phyloP scores from a whole-genome alignment of 2,888 invertebrate genomes.

The Drosophila atripex region DNA sequence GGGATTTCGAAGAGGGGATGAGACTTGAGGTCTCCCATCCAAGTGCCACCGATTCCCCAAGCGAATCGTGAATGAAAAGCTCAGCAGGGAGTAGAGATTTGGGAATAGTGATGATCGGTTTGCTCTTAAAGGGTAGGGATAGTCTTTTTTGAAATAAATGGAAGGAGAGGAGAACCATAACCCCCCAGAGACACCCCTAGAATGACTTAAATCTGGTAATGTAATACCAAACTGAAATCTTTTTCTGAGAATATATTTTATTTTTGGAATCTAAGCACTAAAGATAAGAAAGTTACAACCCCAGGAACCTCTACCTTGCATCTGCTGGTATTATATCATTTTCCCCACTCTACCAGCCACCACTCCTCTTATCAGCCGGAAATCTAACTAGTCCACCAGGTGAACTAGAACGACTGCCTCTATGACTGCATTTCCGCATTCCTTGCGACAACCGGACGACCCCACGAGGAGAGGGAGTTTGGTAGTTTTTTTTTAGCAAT shows the following conservation, averaged over 20 bases:
- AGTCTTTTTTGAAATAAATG: too few relatives aligned
- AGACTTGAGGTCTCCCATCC: neutral
- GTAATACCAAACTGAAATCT: too few relatives aligned
- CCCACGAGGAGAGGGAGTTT: neutral
- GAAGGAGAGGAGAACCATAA: too few relatives aligned
- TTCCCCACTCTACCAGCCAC: neutral
- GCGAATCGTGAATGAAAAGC: conserved; percentile 18
- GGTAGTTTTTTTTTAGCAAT: conserved; percentile 10
- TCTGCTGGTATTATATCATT: conserved; percentile 1
- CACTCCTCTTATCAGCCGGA: conserved; percentile 9
- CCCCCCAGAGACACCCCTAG: too few relatives aligned
- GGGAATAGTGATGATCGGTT: conserved; percentile 2
- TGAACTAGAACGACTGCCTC: conserved; percentile 4
- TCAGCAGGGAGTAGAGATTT: conserved; percentile 23
- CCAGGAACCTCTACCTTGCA: neutral
- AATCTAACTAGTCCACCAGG: conserved; percentile 28
- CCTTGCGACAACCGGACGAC: conserved; percentile 7
- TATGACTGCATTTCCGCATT: conserved; percentile 39
- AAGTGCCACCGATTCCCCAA: conserved; percentile 29
- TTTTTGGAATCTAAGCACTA: too few relatives aligned
- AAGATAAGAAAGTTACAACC: neutral
- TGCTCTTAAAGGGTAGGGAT: neutral
- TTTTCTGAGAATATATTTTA: too few relatives aligned
- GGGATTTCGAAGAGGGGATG: neutral
- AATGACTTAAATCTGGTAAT: too few relatives aligned